Percentiles rank a stretch among this genome's conserved stretches.
Conservation (phyloP, 2,888 invertebrate species). For the Tachystola acroxantha region DNA sequence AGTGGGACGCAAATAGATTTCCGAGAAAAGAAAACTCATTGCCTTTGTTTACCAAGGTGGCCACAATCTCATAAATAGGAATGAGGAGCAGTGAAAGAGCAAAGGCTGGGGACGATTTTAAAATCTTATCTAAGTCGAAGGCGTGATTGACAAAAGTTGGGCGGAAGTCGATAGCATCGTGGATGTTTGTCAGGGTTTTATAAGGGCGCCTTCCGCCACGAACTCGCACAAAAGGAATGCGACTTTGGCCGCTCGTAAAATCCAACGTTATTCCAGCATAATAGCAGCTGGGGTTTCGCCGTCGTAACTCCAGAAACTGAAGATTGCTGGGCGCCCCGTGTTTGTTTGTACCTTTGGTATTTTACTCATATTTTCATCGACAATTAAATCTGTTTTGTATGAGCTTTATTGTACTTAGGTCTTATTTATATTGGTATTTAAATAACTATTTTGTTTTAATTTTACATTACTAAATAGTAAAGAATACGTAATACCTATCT, state of each 20-base stretch:
- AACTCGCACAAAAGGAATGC: conserved; percentile 31
- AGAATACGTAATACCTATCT: no score
- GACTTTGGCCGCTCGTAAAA: conserved; percentile 43
- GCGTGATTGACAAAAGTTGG: conserved; percentile 49
- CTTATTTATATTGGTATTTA: background rate
- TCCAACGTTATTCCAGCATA: conserved; percentile 31
- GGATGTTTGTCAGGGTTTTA: conserved; percentile 37
- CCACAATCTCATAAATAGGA: conserved; percentile 48
- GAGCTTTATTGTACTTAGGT: background rate
- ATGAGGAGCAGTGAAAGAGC: conserved; percentile 35
- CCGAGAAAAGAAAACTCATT: conserved; percentile 8
- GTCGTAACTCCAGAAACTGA: conserved; percentile 14
- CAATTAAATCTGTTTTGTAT: no score
- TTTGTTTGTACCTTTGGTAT: background rate
- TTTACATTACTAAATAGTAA: no score
- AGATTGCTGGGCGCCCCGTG: conserved; percentile 10
- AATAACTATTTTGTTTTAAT: no score
- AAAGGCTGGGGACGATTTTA: conserved; percentile 41
- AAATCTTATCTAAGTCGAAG: conserved; percentile 44
- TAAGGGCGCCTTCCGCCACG: conserved; percentile 26
- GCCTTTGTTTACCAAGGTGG: conserved; percentile 30
- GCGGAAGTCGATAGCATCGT: conserved; percentile 29
- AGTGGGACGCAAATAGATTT: no score
- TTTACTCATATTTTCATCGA: background rate
- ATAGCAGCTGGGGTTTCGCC: conserved; percentile 25